Conservation (phyloP, 1,140 invertebrate genomes). For the Hypsibius dujardini region DNA sequence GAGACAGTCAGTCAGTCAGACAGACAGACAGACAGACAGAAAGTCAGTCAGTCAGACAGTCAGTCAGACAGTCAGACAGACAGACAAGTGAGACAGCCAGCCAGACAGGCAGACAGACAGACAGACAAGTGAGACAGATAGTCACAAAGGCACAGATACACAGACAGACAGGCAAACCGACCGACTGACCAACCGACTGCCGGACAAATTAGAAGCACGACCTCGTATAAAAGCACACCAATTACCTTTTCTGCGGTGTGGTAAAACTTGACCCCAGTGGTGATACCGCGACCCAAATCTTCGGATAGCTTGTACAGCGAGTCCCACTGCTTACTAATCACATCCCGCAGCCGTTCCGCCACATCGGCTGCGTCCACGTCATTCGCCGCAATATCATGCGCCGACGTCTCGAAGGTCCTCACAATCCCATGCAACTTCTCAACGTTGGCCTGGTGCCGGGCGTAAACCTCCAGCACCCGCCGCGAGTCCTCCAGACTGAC, state of each 20-base stretch:
- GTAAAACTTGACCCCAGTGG: constrained; percentile 88
- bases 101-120: too few relatives aligned
- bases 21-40: too few relatives aligned
- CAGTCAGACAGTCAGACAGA: constrained; percentile 16
- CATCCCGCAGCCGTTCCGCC: constrained; percentile 64
- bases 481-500: constrained; percentile 72
- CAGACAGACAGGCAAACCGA: too few relatives aligned
- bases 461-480: constrained; percentile 27
- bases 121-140: too few relatives aligned
- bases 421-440: background rate
- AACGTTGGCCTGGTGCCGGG: background rate
- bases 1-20: too few relatives aligned
- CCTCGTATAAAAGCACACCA: too few relatives aligned
- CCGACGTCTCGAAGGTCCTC: background rate
- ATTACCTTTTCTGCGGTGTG: constrained; percentile 81
- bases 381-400: constrained; percentile 8
- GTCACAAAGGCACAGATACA: too few relatives aligned
- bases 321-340: constrained; percentile 87
- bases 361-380: constrained; percentile 38
- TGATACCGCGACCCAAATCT: constrained; percentile 84
- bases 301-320: constrained; percentile 86
- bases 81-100: constrained; percentile 15
- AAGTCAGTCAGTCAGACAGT: background rate
- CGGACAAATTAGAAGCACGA: too few relatives aligned
- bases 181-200: too few relatives aligned